phyloP scores from a whole-genome alignment of 2,113 vertebrate species.

The Limanda limanda region DNA sequence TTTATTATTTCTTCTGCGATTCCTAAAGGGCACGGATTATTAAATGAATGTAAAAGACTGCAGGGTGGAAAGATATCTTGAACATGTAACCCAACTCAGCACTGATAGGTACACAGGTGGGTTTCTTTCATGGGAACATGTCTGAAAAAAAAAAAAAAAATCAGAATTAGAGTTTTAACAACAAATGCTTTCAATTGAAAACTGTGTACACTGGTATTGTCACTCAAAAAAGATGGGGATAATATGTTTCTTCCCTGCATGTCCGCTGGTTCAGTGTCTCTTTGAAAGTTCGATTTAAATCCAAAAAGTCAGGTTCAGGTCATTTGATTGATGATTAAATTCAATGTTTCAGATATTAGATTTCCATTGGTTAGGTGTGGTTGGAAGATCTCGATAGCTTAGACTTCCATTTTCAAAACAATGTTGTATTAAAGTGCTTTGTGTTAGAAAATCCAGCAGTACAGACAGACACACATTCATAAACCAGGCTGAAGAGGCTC shows the following conservation, averaged over 20 bases:
- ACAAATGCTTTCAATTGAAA: too few species aligned
- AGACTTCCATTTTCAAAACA: too few species aligned
- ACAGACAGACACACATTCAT: too few species aligned
- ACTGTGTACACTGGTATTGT: neutral
- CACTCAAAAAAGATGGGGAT: neutral
- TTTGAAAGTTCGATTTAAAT: too few species aligned
- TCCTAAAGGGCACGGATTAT: slow-evolving; percentile 62
- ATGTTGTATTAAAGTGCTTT: too few species aligned
- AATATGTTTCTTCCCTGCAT: neutral
- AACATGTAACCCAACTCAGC: slow-evolving; percentile 23
- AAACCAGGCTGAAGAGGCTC: too few species aligned
- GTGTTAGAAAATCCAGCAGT: too few species aligned
- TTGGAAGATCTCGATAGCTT: neutral
- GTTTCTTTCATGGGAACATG: too few species aligned
- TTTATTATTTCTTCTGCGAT: slow-evolving; percentile 52
- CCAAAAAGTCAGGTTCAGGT: neutral
- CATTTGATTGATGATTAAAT: neutral
- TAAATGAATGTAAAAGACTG: slow-evolving; percentile 36
- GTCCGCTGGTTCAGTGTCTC: neutral
- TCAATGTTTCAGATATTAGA: neutral
- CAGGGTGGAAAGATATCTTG: slow-evolving; percentile 1
- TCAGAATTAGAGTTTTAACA: neutral
- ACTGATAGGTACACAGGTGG: neutral
- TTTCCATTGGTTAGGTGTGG: neutral
- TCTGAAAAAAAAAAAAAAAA: too few species aligned